Evolutionary conservation across 1,140 invertebrate species (phyloP), one percentile per base, ranked within the genome.

Genomic region (Drosophila hydei): DNA sequence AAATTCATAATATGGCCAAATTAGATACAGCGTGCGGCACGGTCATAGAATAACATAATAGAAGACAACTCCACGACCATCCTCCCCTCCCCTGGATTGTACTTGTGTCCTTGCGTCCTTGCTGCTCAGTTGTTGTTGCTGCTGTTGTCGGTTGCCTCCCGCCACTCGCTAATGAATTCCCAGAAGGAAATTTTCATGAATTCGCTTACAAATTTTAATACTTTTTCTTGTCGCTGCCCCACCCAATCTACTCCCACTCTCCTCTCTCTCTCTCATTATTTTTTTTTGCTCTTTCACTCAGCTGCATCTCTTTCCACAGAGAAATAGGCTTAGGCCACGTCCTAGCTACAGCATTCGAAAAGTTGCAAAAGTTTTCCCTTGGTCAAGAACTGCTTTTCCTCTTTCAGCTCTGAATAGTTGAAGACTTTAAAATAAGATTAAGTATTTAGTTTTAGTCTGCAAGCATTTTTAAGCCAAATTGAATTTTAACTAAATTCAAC

Each of bases 1-100:
- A 87, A 88, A 88, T 87, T 87, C 83, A 88, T 87, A 87, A 87
- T 87, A 88, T 87, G 75, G 64, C 83, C 78, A 87, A 87, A 87
- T 87, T 87, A 88, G 83, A 87, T 87, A 81, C 78, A 88, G 69
- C 65, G 62, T 30, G 36, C 40, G 67, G 36, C 58, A 74, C 74
- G 64, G 64, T 72, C 70, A 75, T 80, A 61, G 81, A 81, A 87
- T 81, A 88, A 81, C 75, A 87, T 81, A 87, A 87, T 87, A 72
- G 81, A 78, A 85, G 61, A 72, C 58, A 54, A 69, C 42, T n/a
- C 38, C 64, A 67, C 52, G 50, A 74, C 33, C 21, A n/a, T n/a
- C 42, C 47, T 54, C 58, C 59, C 64, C 48, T 58, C 6, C 4
- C 23, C 38, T 1, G 38, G 1, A 42, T 59, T 25, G 14, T 33